phyloP scores from a whole-genome alignment of 2,888 invertebrate species.

The Trichogramma dendrolimi region DNA sequence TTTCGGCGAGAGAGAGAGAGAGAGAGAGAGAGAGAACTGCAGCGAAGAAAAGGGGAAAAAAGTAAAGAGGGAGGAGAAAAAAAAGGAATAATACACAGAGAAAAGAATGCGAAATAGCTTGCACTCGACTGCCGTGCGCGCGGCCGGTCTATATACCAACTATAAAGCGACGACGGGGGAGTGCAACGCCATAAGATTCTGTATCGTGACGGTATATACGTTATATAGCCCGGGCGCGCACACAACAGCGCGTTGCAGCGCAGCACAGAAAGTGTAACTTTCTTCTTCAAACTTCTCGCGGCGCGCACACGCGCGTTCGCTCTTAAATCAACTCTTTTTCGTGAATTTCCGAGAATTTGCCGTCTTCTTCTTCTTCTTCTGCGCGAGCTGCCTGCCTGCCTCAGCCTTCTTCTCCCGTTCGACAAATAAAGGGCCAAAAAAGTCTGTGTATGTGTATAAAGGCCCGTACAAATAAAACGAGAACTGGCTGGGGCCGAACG shows the following conservation, averaged over 20 bases:
- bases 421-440: constrained; percentile 15
- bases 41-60: not conserved
- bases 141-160: no score
- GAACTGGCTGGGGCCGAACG: not conserved
- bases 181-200: no score
- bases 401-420: constrained; percentile 4
- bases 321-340: not conserved
- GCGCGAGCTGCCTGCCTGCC: no score
- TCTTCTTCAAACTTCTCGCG: not conserved
- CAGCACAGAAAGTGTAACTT: not conserved
- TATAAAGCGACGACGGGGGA: no score
- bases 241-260: no score
- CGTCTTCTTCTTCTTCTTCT: constrained; percentile 16
- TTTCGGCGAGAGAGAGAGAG: not conserved
- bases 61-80: not conserved
- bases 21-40: not conserved
- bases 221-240: no score
- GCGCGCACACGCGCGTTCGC: not conserved
- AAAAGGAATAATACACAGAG: constrained; percentile 1
- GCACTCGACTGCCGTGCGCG: not conserved
- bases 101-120: not conserved
- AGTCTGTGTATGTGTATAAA: not conserved
- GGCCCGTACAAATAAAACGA: not conserved
- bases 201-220: no score
- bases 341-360: constrained; percentile 7